Evolutionary conservation across 2,888 invertebrate genomes (phyloP).

Genomic region (Gastrophysa polygoni): DNA sequence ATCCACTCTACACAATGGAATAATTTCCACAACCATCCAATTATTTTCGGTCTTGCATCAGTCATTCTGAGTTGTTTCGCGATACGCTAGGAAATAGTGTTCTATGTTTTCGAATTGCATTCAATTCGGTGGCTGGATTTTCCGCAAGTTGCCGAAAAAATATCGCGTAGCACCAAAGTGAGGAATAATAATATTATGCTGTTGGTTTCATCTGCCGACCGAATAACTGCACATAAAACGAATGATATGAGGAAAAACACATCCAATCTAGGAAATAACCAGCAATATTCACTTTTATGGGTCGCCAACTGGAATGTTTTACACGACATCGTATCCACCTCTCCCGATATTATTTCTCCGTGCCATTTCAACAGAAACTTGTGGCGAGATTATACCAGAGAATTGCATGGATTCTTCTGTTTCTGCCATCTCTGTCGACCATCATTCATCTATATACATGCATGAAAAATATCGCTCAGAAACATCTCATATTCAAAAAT

Average conservation of each 20-base stretch:
- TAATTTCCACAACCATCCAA: too few species aligned
- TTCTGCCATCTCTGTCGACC: background rate
- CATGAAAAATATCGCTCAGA: too few species aligned
- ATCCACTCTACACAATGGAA: too few species aligned
- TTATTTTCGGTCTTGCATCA: too few species aligned
- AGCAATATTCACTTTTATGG: constrained; percentile 56
- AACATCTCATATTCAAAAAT: too few species aligned
- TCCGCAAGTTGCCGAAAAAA: background rate
- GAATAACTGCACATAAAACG: constrained; percentile 13
- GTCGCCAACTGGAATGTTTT: constrained; percentile 52
- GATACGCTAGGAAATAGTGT: too few species aligned
- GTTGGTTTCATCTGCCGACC: constrained; percentile 8
- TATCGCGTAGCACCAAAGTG: background rate
- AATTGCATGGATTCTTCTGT: background rate
- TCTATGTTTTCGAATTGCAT: too few species aligned
- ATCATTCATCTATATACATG: too few species aligned
- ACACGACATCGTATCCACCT: constrained; percentile 51
- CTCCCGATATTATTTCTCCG: constrained; percentile 42
- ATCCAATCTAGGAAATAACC: constrained; percentile 52
- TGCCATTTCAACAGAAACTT: constrained; percentile 41
- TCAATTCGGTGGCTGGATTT: too few species aligned
- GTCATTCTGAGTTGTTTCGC: too few species aligned
- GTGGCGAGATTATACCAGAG: background rate
- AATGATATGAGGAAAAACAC: constrained; percentile 25
- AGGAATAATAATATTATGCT: constrained; percentile 7